Conservation (phyloP, 2,113 vertebrate genomes). For the Galeopterus variegatus region DNA sequence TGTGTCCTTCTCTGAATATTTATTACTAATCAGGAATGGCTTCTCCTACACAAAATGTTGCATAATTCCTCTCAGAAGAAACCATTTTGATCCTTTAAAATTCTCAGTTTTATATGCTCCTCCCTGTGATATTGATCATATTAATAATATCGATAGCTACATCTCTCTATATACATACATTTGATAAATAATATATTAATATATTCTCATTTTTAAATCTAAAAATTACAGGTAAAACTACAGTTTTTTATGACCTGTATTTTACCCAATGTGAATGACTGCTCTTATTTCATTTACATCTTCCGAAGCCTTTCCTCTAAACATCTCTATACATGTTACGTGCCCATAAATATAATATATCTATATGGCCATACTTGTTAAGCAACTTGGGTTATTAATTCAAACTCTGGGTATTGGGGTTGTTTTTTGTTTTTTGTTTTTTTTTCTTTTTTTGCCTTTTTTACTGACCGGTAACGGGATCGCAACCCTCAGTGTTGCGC, state of each 20-base stretch:
- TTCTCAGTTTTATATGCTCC: not conserved
- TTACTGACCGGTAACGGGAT: too few species aligned
- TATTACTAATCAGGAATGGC: not conserved
- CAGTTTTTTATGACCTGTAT: not conserved
- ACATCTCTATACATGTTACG: not conserved
- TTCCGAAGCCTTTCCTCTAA: not conserved
- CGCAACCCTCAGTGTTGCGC: too few species aligned
- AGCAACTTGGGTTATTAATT: not conserved
- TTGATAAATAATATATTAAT: not conserved
- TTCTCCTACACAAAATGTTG: not conserved
- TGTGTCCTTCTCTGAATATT: not conserved
- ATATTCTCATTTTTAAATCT: not conserved
- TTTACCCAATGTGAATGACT: not conserved
- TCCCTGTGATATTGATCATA: not conserved
- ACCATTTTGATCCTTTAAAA: not conserved
- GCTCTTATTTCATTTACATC: not conserved
- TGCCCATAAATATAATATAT: slow-evolving; percentile 42
- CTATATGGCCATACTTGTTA: not conserved
- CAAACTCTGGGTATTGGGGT: not conserved
- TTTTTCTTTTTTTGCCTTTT: too few species aligned
- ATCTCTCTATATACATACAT: not conserved
- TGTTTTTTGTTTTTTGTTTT: too few species aligned
- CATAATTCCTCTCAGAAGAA: not conserved
- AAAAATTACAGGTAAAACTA: not conserved
- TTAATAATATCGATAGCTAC: not conserved